Evolutionary conservation across 2,888 invertebrate genomes (phyloP), one percentile per base, ranked within the genome.

Genomic region (Heliconius ethilla): DNA sequence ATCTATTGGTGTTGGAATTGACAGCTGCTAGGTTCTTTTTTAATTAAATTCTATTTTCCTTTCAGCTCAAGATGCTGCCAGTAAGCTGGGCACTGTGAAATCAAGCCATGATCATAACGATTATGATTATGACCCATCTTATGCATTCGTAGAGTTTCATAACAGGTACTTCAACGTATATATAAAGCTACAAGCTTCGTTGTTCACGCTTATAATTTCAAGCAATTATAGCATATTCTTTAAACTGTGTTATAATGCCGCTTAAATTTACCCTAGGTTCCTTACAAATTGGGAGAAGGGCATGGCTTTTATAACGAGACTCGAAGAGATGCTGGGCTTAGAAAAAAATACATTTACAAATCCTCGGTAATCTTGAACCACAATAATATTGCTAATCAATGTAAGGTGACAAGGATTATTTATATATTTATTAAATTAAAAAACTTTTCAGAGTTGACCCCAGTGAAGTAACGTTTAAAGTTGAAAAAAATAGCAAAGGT

Each of bases 401-500:
- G 37, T 75, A 18, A 67, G 13, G 33, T 45, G 15, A n/a, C 3
- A 18, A 6, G 25, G 4, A 27, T n/a, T 69, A 7, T 25, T 65
- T 40, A 55, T 27, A 69, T 40, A 59, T n/a, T 78, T 78, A 6
- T 55, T 75, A 72, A 29, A 67, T 75, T 63, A 76, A 73, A 81
- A 79, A 74, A 75, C 83, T 84, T 95, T 95, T 77, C 87, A 96
- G 98, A 81, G 96, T 97, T 80, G 97, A 97, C 83, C 95, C 95
- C 25, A 96, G 96, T 81, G 97, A 97, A 90, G 97, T 98, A 0
- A 96, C 96, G 0, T 97, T 97, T 87, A 96, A 96, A 92, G 97
- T 97, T 3, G 95, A 95, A 78, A 95, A 95, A 75, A 96, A 96
- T 83, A 94, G 92, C 79, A 95, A 95, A 85, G 95, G 96, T 27